A percentile compares a stretch with the other conserved stretches of the same genome.
Conservation (phyloP, 2,113 vertebrate species). For the Gnathonemus longibarbis region DNA sequence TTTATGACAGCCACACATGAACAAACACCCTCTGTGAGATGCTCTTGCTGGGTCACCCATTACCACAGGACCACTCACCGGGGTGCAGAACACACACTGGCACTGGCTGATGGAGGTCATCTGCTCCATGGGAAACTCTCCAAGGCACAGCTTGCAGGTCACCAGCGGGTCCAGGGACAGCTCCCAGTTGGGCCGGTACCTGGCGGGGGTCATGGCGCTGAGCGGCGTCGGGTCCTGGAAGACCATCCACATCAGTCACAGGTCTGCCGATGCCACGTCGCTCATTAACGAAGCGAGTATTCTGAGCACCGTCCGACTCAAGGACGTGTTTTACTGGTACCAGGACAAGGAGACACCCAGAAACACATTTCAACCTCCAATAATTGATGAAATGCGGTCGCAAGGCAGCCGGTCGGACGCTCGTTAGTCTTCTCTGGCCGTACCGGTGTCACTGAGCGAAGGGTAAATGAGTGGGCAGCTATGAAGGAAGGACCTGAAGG, state of each 20-base stretch:
- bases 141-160: constrained; percentile 80
- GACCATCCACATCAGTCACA: neutral
- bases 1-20: neutral
- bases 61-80: constrained; percentile 55
- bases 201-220: constrained; percentile 71
- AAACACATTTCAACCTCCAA: neutral
- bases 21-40: neutral
- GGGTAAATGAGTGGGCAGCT: neutral
- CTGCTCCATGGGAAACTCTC: constrained; percentile 73
- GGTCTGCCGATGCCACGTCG: neutral
- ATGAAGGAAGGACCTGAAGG: neutral
- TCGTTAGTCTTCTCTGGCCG: neutral
- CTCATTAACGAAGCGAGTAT: neutral
- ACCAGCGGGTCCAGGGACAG: constrained; percentile 71
- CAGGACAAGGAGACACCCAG: neutral
- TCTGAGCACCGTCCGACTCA: neutral
- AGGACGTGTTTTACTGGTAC: neutral
- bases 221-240: neutral
- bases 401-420: neutral
- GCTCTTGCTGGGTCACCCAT: neutral
- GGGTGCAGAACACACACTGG: constrained; percentile 77
- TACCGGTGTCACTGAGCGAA: neutral
- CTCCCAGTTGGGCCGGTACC: constrained; percentile 72
- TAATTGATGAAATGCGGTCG: neutral
- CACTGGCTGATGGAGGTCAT: constrained; percentile 80